Conservation (phyloP, 2,888 invertebrate genomes). For the Aspidiotus rigidus region DNA sequence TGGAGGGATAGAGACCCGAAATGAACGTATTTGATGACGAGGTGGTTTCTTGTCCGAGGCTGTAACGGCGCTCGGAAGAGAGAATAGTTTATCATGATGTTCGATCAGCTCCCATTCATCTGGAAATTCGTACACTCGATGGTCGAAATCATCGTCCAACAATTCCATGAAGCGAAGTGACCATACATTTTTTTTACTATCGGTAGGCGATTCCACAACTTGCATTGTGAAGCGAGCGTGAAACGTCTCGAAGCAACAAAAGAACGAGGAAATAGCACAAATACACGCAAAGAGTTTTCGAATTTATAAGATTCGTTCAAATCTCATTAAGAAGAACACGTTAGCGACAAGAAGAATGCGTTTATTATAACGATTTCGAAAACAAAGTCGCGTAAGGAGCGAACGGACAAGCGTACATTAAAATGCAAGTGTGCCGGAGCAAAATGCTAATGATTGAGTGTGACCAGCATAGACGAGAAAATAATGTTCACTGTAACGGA, state of each 20-base stretch:
- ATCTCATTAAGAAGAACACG: too few species aligned
- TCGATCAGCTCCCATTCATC: neutral
- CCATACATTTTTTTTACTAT: constrained; percentile 6
- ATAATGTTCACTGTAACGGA: too few species aligned
- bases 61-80: neutral
- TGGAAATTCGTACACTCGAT: neutral
- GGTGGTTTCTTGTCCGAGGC: neutral
- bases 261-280: neutral
- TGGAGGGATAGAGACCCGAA: too few species aligned
- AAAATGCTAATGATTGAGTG: too few species aligned
- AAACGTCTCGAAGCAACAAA: neutral
- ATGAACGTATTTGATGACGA: too few species aligned
- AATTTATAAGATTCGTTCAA: constrained; percentile 12
- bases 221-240: neutral
- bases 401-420: too few species aligned
- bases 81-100: constrained; percentile 6
- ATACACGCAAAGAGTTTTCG: constrained; percentile 7
- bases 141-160: neutral
- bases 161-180: neutral
- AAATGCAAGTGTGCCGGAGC: too few species aligned
- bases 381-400: too few species aligned
- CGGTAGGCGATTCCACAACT: neutral
- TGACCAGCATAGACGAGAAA: too few species aligned
- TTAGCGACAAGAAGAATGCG: too few species aligned
- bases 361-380: too few species aligned